phyloP scores from a whole-genome alignment of 2,797 vertebrate genomes.

The Eidolon dupreanum region DNA sequence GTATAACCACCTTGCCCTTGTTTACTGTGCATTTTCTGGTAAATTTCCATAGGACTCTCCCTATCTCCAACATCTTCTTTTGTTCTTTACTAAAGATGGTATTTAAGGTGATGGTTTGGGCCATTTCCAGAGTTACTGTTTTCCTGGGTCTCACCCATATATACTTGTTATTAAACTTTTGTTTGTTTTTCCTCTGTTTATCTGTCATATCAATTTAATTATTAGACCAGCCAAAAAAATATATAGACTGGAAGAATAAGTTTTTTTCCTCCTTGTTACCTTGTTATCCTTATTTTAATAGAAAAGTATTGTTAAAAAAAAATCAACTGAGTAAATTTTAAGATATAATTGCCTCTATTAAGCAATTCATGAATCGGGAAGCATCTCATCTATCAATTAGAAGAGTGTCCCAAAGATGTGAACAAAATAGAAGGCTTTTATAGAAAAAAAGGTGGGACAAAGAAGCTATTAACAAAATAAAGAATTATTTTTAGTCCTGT shows the following conservation, averaged over 20 bases:
- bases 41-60: neutral
- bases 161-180: neutral
- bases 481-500: neutral
- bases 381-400: neutral
- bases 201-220: neutral
- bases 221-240: neutral
- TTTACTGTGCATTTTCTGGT: neutral
- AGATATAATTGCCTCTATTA: too few species aligned
- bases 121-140: neutral
- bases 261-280: neutral
- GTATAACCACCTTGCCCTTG: neutral
- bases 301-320: neutral
- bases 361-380: too few species aligned
- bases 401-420: neutral
- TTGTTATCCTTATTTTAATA: neutral
- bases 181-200: neutral
- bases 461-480: neutral
- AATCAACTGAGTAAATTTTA: neutral
- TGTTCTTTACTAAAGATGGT: neutral
- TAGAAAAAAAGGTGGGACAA: neutral
- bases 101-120: neutral
- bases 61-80: neutral
- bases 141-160: neutral
- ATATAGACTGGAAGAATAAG: neutral
- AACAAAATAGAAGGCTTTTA: neutral